Base-by-base conservation (phyloP, 2,113 vertebrate genomes). In the Oryzias curvinotus region DNA sequence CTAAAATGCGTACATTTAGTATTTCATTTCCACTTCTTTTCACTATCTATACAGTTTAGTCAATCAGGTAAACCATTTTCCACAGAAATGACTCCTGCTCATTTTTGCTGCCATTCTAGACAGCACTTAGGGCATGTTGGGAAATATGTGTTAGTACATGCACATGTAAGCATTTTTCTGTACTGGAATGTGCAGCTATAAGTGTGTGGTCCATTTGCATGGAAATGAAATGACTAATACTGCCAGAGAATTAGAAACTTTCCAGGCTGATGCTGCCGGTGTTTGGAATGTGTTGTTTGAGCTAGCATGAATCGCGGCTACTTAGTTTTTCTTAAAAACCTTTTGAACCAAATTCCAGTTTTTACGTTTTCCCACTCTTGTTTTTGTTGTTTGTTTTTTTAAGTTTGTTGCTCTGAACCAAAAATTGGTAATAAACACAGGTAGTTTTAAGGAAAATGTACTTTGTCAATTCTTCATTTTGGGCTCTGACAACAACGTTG, bases 201-300 rank as follows among this genome's bases (percentile, higher is more conserved):
- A 30, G 58, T 69, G 62, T 45, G 14, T 55, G 61, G 41, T 30
- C 66, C 65, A 84, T 89, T 79, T 83, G 65, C 77, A 88, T 84
- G 65, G 77, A 88, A 85, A 84, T 87, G 55, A 78, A 84, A 80
- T 80, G 70, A 71, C 65, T 55, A 14, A 67, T 81, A 43, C 69
- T 30, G 72, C 80, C 68, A 65, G 62, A 62, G 77, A 83, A 81
- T 67, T 1, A 5, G 52, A 72, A 66, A 70, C 60, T 84, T 80
- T 72, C 76, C 64, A n/a, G 25, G 57, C 73, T 83, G 87, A 68
- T 76, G 63, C 68, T 65, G 77, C 77, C 69, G 72, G 85, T 77
- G 70, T 75, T 85, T 76, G 78, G 71, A 83, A 83, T 79, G 68
- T 74, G 65, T 81, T 83, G 65, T 82, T 85, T 77, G 52, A 51